These are phyloP conservation scores for Gymnothorax reevesii DNA, from an alignment of 2,797 vertebrate species.

Conservation along the genomic window DNA sequence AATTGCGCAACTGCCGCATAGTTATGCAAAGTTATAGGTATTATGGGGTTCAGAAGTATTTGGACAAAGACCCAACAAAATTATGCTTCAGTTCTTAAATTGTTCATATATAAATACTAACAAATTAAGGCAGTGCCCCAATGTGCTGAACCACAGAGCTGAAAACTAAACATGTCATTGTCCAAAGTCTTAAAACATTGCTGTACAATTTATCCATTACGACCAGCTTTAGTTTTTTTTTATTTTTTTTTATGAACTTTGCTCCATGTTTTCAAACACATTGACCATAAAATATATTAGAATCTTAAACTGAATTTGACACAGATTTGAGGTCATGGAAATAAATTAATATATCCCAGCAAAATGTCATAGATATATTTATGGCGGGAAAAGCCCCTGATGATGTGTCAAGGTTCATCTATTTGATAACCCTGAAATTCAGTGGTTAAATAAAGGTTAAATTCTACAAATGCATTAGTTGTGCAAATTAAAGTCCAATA, in stretches of 20 bases:
- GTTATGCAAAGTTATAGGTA: too few relatives aligned
- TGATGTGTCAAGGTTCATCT: slow-evolving; percentile 27
- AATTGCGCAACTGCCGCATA: background rate
- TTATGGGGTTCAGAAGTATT: too few relatives aligned
- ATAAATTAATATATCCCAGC: background rate
- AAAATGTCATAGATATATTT: slow-evolving; percentile 23
- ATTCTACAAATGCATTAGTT: slow-evolving; percentile 64
- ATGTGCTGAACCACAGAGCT: too few relatives aligned
- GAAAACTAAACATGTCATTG: too few relatives aligned
- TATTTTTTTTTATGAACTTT: too few relatives aligned
- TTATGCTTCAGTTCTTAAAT: too few relatives aligned
- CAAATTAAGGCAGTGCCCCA: too few relatives aligned
- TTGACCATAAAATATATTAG: background rate
- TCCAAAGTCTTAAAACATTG: too few relatives aligned
- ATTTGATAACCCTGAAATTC: slow-evolving; percentile 60
- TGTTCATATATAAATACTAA: too few relatives aligned
- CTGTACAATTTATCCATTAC: slow-evolving; percentile 2
- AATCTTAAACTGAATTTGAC: background rate
- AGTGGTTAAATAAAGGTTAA: slow-evolving; percentile 64
- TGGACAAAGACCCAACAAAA: too few relatives aligned
- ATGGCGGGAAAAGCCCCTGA: background rate
- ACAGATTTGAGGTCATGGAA: background rate
- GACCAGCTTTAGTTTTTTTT: too few relatives aligned
- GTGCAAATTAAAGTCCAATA: slow-evolving; percentile 71
- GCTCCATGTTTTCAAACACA: background rate